These are phyloP conservation scores for Cairina moschata DNA, from an alignment of 2,113 vertebrate genomes.

Conservation along the genomic window DNA sequence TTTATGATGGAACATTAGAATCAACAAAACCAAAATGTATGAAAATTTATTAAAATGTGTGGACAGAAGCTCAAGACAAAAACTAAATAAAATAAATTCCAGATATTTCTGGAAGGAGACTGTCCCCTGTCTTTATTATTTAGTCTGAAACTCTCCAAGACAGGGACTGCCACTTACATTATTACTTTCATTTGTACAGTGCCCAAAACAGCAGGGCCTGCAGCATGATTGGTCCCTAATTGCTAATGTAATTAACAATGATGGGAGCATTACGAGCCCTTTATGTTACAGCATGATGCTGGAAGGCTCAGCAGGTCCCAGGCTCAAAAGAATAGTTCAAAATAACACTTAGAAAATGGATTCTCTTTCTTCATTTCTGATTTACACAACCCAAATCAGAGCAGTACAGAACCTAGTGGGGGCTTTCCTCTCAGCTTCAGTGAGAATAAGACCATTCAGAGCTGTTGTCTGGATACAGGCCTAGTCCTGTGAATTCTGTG, in stretches of 20 bases:
- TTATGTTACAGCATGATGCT: neutral
- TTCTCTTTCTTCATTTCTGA: neutral
- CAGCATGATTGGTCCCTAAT: neutral
- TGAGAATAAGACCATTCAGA: neutral
- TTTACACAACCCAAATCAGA: neutral
- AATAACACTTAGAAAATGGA: neutral
- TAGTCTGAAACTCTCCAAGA: neutral
- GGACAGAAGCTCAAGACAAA: neutral
- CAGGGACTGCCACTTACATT: neutral
- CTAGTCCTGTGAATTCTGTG: neutral
- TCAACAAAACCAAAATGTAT: neutral
- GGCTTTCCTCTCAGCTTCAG: neutral
- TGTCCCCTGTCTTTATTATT: neutral
- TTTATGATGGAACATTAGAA: neutral
- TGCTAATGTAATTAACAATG: slow-evolving; percentile 21
- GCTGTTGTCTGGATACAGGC: neutral
- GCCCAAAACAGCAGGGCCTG: neutral
- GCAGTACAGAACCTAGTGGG: neutral
- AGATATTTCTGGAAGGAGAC: neutral
- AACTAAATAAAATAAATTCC: neutral
- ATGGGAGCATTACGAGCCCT: neutral
- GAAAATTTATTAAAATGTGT: neutral
- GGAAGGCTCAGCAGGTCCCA: neutral
- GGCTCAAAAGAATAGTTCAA: neutral
- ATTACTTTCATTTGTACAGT: neutral